A percentile compares a stretch with the other conserved stretches of the same genome.
Conservation (phyloP, 2,113 vertebrate species). For the Lichenostomus cassidix region DNA sequence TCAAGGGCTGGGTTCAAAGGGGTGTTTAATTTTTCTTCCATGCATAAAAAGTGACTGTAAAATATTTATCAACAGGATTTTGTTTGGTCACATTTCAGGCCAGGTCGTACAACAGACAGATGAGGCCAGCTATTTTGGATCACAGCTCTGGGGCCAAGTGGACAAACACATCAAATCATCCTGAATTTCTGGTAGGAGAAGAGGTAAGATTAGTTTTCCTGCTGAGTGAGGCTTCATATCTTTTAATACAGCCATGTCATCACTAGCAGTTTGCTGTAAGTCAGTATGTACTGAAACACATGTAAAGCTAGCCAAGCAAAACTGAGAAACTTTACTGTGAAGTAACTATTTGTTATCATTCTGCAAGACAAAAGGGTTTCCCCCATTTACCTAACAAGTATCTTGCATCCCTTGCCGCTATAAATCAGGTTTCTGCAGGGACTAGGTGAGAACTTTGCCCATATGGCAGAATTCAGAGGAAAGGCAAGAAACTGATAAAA, state of each 20-base stretch:
- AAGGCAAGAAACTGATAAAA: not conserved
- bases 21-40: not conserved
- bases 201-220: conserved; percentile 79
- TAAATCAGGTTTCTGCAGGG: not conserved
- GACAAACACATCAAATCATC: conserved; percentile 90
- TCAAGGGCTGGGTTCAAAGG: accelerated
- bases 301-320: not conserved
- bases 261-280: not conserved
- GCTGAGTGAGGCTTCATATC: not conserved
- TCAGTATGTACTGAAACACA: not conserved
- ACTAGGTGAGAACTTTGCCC: not conserved
- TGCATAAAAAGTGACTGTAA: not conserved
- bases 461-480: not conserved
- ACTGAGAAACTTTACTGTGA: not conserved
- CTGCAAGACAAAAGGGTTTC: not conserved
- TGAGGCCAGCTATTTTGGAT: conserved; percentile 91
- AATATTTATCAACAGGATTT: not conserved
- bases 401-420: not conserved
- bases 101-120: conserved; percentile 92
- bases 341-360: not conserved
- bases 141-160: conserved; percentile 90
- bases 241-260: not conserved
- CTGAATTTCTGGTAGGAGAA: conserved; percentile 91
- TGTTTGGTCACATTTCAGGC: conserved; percentile 74
- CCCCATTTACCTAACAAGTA: not conserved